Conservation (phyloP, 2,888 invertebrate species). For the Crematogaster levior region DNA sequence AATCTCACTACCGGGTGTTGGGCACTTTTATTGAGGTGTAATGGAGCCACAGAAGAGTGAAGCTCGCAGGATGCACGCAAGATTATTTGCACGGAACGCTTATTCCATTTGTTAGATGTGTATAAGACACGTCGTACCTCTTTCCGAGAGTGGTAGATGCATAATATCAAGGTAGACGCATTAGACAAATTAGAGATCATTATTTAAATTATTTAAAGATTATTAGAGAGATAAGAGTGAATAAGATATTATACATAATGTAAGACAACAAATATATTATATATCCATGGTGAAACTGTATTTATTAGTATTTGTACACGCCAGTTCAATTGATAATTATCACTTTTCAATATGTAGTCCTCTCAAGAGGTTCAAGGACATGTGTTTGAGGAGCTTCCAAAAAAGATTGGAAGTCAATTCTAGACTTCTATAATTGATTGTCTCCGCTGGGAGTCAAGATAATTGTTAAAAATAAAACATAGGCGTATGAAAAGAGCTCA, state of each 20-base stretch:
- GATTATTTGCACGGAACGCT: slow-evolving; percentile 17
- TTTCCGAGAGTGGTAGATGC: not conserved
- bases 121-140: not conserved
- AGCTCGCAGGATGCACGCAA: slow-evolving; percentile 16
- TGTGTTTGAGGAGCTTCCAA: not conserved
- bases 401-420: not conserved
- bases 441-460: not conserved
- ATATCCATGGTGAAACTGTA: not conserved
- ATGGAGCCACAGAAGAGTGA: not conserved
- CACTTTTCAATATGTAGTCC: not conserved
- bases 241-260: not conserved
- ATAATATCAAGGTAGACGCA: not conserved
- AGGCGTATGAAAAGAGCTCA: too few species aligned
- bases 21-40: slow-evolving; percentile 54
- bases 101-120: not conserved
- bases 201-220: not conserved
- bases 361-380: not conserved
- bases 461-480: slow-evolving; percentile 7
- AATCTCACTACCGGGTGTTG: slow-evolving; percentile 68
- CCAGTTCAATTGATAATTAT: not conserved
- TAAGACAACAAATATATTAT: not conserved
- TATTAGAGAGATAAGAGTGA: not conserved
- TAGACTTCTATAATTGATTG: not conserved
- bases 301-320: not conserved
- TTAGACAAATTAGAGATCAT: not conserved